These are phyloP conservation scores for Girardinichthys multiradiatus DNA, from an alignment of 2,113 vertebrate genomes.

Conservation along the genomic window DNA sequence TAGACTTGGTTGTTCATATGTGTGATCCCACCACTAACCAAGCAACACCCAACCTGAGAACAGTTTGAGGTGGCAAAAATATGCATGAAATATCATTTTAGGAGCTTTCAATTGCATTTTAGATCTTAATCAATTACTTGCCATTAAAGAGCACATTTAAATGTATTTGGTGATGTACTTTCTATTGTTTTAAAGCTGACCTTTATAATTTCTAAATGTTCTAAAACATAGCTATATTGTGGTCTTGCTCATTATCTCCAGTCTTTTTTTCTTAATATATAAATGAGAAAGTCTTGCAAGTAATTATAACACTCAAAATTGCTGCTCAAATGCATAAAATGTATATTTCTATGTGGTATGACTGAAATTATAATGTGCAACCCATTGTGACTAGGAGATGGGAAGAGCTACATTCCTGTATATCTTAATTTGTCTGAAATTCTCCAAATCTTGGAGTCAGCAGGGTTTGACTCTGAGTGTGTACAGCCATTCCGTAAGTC, in stretches of 20 bases:
- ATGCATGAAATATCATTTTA: not conserved
- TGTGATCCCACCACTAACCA: constrained; percentile 5
- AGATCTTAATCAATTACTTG: not conserved
- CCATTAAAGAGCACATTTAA: not conserved
- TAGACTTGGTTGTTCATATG: not conserved
- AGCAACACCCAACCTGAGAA: constrained; percentile 8
- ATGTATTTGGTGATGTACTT: not conserved
- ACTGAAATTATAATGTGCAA: constrained; percentile 5
- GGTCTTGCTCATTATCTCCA: constrained; percentile 50
- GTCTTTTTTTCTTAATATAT: constrained; percentile 1
- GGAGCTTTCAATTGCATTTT: not conserved
- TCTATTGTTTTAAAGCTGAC: not conserved
- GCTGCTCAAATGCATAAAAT: constrained; percentile 1
- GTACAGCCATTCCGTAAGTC: constrained; percentile 19
- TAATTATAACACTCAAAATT: constrained; percentile 40
- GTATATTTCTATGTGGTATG: not conserved
- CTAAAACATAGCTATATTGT: constrained; percentile 4
- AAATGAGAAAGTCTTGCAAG: constrained; percentile 27
- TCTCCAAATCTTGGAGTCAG: constrained; percentile 5
- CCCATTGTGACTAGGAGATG: not conserved
- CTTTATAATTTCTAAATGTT: constrained; percentile 4
- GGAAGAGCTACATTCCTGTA: not conserved
- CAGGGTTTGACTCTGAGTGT: constrained; percentile 8
- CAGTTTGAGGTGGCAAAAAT: constrained; percentile 11
- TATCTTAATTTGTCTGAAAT: constrained; percentile 3